Conservation (phyloP, 2,113 vertebrate species). For the Bostrychus sinensis region DNA sequence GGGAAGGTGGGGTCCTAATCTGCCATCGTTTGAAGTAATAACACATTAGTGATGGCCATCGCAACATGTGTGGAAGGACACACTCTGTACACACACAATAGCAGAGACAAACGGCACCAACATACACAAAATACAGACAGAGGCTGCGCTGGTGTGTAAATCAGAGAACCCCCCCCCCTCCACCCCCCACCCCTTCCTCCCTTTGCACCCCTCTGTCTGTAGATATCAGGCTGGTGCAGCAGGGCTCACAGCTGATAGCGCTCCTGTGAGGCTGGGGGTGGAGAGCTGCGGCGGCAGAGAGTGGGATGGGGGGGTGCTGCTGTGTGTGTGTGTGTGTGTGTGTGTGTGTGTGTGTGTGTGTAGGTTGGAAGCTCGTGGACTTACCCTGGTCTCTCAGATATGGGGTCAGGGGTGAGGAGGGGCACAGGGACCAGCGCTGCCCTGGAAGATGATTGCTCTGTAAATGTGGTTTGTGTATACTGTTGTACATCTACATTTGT, state of each 20-base stretch:
- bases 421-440: constrained; percentile 27
- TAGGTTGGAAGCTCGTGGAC: constrained; percentile 66
- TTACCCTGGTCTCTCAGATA: constrained; percentile 70
- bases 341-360: constrained; percentile 26
- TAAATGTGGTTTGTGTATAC: constrained; percentile 10
- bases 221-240: constrained; percentile 79
- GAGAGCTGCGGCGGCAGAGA: constrained; percentile 52
- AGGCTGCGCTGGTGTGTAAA: constrained; percentile 65
- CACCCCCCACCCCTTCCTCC: no score
- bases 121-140: constrained; percentile 58
- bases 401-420: constrained; percentile 68
- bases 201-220: constrained; percentile 66
- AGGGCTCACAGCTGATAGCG: constrained; percentile 77
- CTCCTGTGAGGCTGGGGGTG: constrained; percentile 71
- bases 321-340: constrained; percentile 21
- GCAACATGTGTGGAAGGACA: constrained; percentile 46
- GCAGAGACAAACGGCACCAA: constrained; percentile 36
- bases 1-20: constrained; percentile 68
- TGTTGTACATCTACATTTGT: not conserved
- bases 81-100: constrained; percentile 9
- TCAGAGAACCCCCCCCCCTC: constrained; percentile 66
- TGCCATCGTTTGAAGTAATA: constrained; percentile 75
- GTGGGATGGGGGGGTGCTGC: constrained; percentile 43
- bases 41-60: constrained; percentile 77
- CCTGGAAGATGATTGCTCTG: constrained; percentile 24